phyloP scores from a whole-genome alignment of 2,113 vertebrate species.

The Fulmarus glacialis region DNA sequence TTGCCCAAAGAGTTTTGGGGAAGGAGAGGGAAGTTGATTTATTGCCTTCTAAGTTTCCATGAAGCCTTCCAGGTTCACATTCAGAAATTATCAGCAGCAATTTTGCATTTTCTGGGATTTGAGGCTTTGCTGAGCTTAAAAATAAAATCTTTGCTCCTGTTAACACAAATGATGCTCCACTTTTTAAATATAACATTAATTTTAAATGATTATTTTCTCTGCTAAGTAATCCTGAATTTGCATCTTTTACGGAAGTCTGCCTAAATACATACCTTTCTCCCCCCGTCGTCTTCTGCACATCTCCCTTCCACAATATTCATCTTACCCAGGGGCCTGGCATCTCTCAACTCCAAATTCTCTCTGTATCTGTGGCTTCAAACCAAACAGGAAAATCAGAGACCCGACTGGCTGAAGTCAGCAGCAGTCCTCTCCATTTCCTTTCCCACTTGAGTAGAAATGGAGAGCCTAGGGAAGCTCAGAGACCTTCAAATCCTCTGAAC shows the following conservation, averaged over 20 bases:
- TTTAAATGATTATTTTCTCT: not conserved
- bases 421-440: not conserved
- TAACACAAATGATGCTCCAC: not conserved
- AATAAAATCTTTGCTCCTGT: not conserved
- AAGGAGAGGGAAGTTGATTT: constrained; percentile 7
- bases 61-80: not conserved
- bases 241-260: not conserved
- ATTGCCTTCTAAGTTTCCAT: not conserved
- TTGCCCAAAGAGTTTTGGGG: not conserved
- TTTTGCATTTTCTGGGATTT: constrained; percentile 15
- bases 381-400: not conserved
- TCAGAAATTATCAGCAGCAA: not conserved
- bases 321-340: not conserved
- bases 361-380: not conserved
- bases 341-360: not conserved
- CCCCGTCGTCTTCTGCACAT: not conserved
- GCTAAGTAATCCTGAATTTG: constrained; percentile 6
- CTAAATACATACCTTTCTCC: not conserved
- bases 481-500: constrained; percentile 30
- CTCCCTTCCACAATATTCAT: not conserved
- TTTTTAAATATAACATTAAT: not conserved
- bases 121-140: constrained; percentile 11
- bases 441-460: not conserved
- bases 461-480: not conserved
- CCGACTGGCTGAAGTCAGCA: not conserved